A percentile compares a stretch with the other conserved stretches of the same genome.
Evolutionary conservation across 2,797 vertebrate species (phyloP).

Genomic region (Toxotes lorentzi): DNA sequence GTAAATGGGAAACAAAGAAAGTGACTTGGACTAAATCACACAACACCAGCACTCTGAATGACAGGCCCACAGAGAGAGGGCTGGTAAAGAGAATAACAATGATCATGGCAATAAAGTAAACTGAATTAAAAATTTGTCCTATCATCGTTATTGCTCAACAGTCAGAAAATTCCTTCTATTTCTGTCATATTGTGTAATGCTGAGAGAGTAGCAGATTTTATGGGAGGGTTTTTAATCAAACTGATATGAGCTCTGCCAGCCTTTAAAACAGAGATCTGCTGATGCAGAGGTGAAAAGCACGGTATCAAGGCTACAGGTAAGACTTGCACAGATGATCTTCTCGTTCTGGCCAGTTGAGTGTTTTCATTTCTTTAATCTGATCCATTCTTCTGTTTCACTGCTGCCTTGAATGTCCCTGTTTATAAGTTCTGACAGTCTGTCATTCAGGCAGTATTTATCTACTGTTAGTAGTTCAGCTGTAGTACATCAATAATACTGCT

Average conservation of each 20-base stretch:
- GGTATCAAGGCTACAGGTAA: conserved; percentile 46
- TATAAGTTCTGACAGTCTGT: not conserved
- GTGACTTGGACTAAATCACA: too few relatives aligned
- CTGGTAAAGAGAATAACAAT: not conserved
- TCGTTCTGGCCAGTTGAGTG: not conserved
- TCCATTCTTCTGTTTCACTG: not conserved
- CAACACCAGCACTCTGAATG: too few relatives aligned
- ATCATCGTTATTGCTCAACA: not conserved
- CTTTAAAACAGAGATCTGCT: conserved; percentile 41
- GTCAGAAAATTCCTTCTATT: not conserved
- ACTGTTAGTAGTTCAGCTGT: too few relatives aligned
- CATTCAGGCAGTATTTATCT: too few relatives aligned
- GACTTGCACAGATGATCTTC: not conserved
- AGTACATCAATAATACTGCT: too few relatives aligned
- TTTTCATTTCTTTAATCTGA: not conserved
- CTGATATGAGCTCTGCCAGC: conserved; percentile 22
- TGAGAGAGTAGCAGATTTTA: conserved; percentile 47
- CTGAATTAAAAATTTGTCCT: not conserved
- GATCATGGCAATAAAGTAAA: not conserved
- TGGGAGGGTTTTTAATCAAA: conserved; percentile 9
- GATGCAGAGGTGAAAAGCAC: not conserved
- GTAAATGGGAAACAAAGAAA: too few relatives aligned
- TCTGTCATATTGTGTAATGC: conserved; percentile 33
- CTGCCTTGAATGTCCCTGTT: not conserved
- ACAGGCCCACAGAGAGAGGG: too few relatives aligned